Evolutionary conservation across 2,113 vertebrate genomes (phyloP), one percentile per base, ranked within the genome.

Genomic region (Perca fluviatilis): DNA sequence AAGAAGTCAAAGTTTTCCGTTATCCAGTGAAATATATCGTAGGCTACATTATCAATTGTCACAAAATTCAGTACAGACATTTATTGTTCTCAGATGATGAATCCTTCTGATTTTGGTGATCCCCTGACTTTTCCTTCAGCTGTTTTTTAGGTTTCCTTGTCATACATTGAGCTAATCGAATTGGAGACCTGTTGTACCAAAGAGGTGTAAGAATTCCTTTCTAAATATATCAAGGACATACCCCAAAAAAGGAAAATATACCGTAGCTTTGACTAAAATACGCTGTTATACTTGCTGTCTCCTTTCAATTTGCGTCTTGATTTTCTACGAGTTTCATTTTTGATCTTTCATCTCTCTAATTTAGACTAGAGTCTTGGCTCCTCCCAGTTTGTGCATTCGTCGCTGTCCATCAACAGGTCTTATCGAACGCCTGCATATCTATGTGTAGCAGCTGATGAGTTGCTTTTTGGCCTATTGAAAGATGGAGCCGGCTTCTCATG

Each of bases 341-440:
- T 65, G 6, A 43, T 43, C 16, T 62, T 62, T 81, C 18, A 30
- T 46, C 6, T 54, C 1, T 74, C 4, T 25, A 18, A 54, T 62
- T 61, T 27, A 27, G 21, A 46, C 30, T 12, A 33, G 1, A 58
- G 4, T 58, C 40, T 27, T 4, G 10, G 1, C 0, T 56, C 67
- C 47, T 40, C 5, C 23, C 19, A 33, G 40, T 11, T 43, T 27
- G 27, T 1, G 40, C 15, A 12, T 58, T 46, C 12, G 16, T 65
- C 5, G 7, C 63, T 54, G 23, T 33, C 54, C 3, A 3, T 82
- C 63, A 53, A n/a, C 79, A 67, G 57, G 25, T 77, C 6, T 58
- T 9, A 25, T 10, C 21, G 2, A 57, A 27, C 9, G 9, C 27
- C 19, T 62, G 27, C 4, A 21, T 36, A 11, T 68, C 27, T 74